phyloP scores from a whole-genome alignment of 2,113 vertebrate genomes.

The Nycticebus coucang region DNA sequence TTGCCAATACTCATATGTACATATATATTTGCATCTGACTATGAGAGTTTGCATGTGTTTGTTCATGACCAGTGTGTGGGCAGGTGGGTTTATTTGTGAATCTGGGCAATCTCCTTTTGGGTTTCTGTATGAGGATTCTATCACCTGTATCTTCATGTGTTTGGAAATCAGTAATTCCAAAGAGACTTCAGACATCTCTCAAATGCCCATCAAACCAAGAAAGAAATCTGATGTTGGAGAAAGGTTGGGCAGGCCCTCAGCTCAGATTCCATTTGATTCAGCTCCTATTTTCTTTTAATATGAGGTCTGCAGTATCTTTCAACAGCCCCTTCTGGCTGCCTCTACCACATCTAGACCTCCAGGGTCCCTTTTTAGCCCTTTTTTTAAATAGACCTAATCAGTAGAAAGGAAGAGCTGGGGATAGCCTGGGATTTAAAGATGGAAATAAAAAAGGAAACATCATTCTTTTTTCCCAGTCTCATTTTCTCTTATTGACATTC shows the following conservation, averaged over 20 bases:
- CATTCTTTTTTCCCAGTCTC: constrained; percentile 2
- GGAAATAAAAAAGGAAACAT: constrained; percentile 52
- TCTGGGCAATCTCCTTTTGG: not conserved
- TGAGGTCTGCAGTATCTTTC: not conserved
- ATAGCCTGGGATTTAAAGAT: constrained; percentile 38
- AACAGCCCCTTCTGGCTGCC: not conserved
- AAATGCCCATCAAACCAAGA: constrained; percentile 40
- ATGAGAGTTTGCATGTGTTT: constrained; percentile 36
- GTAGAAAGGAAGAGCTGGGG: not conserved
- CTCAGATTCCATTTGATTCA: constrained; percentile 6
- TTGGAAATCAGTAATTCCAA: constrained; percentile 28
- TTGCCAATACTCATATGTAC: not conserved
- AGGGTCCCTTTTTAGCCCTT: not conserved
- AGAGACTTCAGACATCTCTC: constrained; percentile 50
- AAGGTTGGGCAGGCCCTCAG: constrained; percentile 3
- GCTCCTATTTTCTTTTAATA: constrained; percentile 25
- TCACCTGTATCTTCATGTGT: not conserved
- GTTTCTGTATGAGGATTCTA: constrained; percentile 28
- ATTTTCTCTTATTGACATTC: constrained; percentile 52
- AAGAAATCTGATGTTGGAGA: constrained; percentile 50
- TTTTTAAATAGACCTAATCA: constrained; percentile 39
- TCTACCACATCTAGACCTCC: constrained; percentile 8
- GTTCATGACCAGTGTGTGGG: not conserved
- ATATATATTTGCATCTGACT: constrained; percentile 13
- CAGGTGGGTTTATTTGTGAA: not conserved